Base-by-base conservation (phyloP, 2,113 vertebrate species). In the Peromyscus polionotus region DNA sequence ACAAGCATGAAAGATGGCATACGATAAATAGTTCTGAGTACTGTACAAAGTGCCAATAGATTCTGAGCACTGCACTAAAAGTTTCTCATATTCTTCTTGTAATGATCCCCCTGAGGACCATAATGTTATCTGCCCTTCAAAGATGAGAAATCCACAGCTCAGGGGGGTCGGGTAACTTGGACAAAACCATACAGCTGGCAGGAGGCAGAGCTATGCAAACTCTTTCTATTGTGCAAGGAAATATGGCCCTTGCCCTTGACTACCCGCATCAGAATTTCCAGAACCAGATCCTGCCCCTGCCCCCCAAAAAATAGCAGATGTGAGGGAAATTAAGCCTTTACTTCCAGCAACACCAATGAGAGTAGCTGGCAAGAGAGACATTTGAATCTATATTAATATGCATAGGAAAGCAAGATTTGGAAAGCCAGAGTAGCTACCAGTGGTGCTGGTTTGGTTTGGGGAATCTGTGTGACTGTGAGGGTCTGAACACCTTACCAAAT, bases 81-180 rank as follows among this genome's bases (percentile, higher is more conserved):
- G 59, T 54, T 59, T 70, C 77, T 61, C 2, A 17, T 88, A 73
- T 10, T 91, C 67, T 61, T 77, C 28, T 67, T 81, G n/a, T 76
- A 20, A 86, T 81, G 33, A 70, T 85, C n/a, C 17, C 42, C 84
- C 57, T 70, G 13, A 68, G n/a, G 22, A 67, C 85, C 16, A 33
- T 48, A 67, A 84, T 87, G 75, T 26, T 94, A 63, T 39, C 79
- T 94, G 59, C 31, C 72, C 90, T 90, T 72, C n/a, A 73, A 59
- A 81, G 51, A 81, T 72, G 59, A 93, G 33, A 10, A 73, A 84
- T 39, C 31, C 7, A 20, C 87, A 33, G 57, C 54, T 90, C 28
- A 70, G 65, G 33, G n/a, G 54, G 24, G 51, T 42, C 24, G 9
- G 42, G 13, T 72, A 79, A 72, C 48, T 33, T 88, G 36, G 36